A percentile compares a stretch with the other conserved stretches of the same genome.
phyloP scores from a whole-genome alignment of 2,888 invertebrate species.

The Dynastes grantii region DNA sequence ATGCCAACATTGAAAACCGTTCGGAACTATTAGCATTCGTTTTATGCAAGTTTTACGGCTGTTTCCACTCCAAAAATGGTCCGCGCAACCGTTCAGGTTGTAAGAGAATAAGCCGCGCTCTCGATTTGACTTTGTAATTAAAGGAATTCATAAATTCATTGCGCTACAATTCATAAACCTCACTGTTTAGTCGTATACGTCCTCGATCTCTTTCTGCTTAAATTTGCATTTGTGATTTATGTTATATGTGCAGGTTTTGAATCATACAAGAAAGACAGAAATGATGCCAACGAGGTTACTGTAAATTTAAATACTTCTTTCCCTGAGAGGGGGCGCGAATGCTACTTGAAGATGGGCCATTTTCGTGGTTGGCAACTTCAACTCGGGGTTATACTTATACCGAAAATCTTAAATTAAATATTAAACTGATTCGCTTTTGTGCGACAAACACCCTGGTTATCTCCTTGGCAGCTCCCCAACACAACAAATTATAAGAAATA shows the following conservation, averaged over 20 bases:
- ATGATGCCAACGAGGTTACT: neutral
- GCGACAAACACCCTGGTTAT: too few species aligned
- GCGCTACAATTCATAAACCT: constrained; percentile 5
- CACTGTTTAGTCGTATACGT: neutral
- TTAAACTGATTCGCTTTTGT: too few species aligned
- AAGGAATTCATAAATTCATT: constrained; percentile 29
- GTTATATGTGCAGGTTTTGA: neutral
- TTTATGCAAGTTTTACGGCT: constrained; percentile 26
- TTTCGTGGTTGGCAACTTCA: too few species aligned
- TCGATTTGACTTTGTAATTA: constrained; percentile 28
- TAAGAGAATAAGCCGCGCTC: neutral
- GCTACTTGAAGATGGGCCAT: too few species aligned
- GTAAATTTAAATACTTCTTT: neutral
- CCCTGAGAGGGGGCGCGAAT: too few species aligned
- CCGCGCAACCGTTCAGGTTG: neutral
- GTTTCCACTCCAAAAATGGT: neutral
- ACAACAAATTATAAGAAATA: too few species aligned
- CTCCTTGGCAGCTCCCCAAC: too few species aligned
- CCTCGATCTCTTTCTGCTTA: neutral
- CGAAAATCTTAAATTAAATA: too few species aligned
- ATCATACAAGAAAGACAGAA: neutral
- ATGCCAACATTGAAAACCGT: too few species aligned
- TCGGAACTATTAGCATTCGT: constrained; percentile 17
- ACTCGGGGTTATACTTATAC: too few species aligned
- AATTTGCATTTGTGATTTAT: constrained; percentile 24